Conservation (phyloP, 2,113 vertebrate genomes). For the Sturnus vulgaris region DNA sequence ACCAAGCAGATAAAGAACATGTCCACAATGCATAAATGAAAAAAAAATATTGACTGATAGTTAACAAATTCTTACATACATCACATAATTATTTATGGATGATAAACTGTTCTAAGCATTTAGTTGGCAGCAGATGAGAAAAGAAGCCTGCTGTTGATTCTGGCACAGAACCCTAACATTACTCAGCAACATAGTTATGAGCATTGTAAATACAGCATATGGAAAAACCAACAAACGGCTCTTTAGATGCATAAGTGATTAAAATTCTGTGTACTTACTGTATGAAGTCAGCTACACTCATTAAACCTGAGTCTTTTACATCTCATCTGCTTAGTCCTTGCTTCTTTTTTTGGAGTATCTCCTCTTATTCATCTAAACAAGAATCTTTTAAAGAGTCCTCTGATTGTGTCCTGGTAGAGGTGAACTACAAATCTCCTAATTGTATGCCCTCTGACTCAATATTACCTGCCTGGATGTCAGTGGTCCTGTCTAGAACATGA, state of each 20-base stretch:
- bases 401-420: background rate
- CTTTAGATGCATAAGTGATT: constrained; percentile 8
- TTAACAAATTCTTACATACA: constrained; percentile 40
- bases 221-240: background rate
- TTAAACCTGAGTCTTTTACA: background rate
- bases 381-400: background rate
- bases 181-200: constrained; percentile 28
- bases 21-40: background rate
- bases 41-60: constrained; percentile 2
- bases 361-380: background rate
- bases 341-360: background rate
- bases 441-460: background rate
- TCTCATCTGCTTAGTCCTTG: background rate
- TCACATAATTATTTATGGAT: constrained; percentile 24
- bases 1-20: background rate
- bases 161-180: constrained; percentile 18
- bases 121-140: constrained; percentile 43
- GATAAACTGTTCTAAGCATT: constrained; percentile 16
- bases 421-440: background rate
- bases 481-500: background rate
- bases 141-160: constrained; percentile 30
- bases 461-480: background rate
- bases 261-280: constrained; percentile 21
- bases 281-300: constrained; percentile 7
- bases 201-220: background rate